Base-by-base conservation (phyloP, 2,113 vertebrate species). In the Syngnathus typhle region DNA sequence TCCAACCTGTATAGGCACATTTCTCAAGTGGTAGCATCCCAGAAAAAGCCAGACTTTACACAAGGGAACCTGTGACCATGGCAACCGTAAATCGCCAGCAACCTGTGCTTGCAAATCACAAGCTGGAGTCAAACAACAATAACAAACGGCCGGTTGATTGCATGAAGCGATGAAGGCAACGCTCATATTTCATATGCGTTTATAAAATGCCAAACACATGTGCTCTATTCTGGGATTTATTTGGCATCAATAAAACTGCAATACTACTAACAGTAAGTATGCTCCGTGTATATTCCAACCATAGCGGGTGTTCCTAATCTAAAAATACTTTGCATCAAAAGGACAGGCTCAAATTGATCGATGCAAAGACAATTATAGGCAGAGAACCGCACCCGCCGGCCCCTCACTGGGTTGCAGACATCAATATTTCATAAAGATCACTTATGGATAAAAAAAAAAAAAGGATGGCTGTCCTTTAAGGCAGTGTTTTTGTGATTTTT, bases 11-110 rank as follows among this genome's bases (percentile, higher is more conserved):
- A n/a, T 5, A 49, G 13, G 18, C n/a, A 11, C 64, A 68, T 77
- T 83, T 79, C 68, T 69, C 56, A 64, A 56, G 54, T 73, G 66
- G 71, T 65, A 1, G 60, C 68, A 67, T 62, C 76, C 73, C 58
- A 69, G 69, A 76, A 71, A 82, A 80, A 74, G 60, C 39, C 39
- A 59, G 64, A 64, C 27, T 43, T 69, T 37, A 44, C 67, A 74
- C 12, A 60, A 32, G 60, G 51, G 55, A 64, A 68, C 71, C 61
- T 16, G 59, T 62, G 60, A 71, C 65, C 49, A 37, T 27, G 67
- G 70, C 52, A 67, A 70, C 43, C 12, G 62, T 38, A 71, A 73
- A 74, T 46, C 37, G 3, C 12, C 21, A 46, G 23, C 55, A 61
- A 64, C 38, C 67, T 56, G 41, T 21, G 21, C 41, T 46, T 60